Evolutionary conservation across 1,140 invertebrate species (phyloP).

Genomic region (Bombyx mandarina): DNA sequence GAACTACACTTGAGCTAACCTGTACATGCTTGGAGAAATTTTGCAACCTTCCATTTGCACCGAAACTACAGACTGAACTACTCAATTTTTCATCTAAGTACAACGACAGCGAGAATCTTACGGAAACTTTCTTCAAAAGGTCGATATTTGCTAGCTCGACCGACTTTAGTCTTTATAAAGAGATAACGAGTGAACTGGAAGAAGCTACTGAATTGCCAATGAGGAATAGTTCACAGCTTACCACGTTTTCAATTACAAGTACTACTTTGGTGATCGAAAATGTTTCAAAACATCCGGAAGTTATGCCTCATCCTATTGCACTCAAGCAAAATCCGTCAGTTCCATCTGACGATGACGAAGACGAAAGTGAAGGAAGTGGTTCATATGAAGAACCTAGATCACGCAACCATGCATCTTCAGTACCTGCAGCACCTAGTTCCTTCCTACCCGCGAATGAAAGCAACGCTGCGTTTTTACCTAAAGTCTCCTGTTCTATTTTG

Average conservation of each 20-base stretch:
- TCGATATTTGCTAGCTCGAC: constrained; percentile 32
- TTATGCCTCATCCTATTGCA: constrained; percentile 34
- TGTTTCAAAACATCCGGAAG: constrained; percentile 11
- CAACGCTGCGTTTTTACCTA: constrained; percentile 11
- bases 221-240: constrained; percentile 8
- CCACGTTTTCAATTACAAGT: constrained; percentile 10
- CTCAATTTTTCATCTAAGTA: constrained; percentile 32
- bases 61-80: constrained; percentile 32
- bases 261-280: constrained; percentile 5
- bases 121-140: constrained; percentile 36
- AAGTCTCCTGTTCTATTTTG: neutral
- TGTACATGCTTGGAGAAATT: constrained; percentile 38
- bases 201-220: constrained; percentile 3
- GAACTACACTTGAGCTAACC: constrained; percentile 28
- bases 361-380: constrained; percentile 56
- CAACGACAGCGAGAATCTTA: constrained; percentile 28
- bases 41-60: constrained; percentile 46
- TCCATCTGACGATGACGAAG: constrained; percentile 58
- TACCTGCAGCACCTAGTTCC: constrained; percentile 51
- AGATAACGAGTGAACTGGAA: constrained; percentile 11
- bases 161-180: constrained; percentile 16
- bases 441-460: constrained; percentile 48
- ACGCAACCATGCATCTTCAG: constrained; percentile 27
- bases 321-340: constrained; percentile 46
- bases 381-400: constrained; percentile 36